These are phyloP conservation scores for Oligia latruncula DNA, from an alignment of 2,888 invertebrate genomes.

Conservation along the genomic window DNA sequence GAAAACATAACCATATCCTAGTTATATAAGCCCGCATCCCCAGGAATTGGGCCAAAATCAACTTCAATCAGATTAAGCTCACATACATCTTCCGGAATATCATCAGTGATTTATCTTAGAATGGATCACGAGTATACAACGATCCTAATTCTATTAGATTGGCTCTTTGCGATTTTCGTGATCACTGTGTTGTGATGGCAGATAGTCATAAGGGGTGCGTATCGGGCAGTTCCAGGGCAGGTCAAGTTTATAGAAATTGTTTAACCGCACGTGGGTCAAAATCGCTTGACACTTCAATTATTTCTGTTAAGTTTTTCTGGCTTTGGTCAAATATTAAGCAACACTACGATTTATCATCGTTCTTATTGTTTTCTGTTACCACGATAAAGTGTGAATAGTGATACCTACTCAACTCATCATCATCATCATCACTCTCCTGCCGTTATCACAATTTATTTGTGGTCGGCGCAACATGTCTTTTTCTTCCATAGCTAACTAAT, in stretches of 20 bases:
- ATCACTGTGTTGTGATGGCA: neutral
- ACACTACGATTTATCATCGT: too few species aligned
- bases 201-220: neutral
- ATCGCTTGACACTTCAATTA: too few species aligned
- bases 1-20: neutral
- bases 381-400: too few species aligned
- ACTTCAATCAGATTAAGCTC: conserved; percentile 9
- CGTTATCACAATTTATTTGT: too few species aligned
- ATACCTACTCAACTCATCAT: too few species aligned
- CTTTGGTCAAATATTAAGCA: too few species aligned
- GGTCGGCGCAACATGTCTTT: too few species aligned
- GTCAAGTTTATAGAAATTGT: neutral
- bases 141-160: conserved; percentile 11
- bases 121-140: neutral
- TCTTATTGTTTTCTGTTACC: too few species aligned
- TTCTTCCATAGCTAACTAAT: too few species aligned
- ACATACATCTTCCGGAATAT: conserved; percentile 13
- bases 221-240: neutral
- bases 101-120: conserved; percentile 17
- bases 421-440: too few species aligned
- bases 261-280: neutral
- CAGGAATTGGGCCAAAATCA: conserved; percentile 19
- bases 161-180: neutral
- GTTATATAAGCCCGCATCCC: neutral
- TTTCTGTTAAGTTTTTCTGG: too few species aligned